Evolutionary conservation across 2,113 vertebrate genomes (phyloP), one percentile per base, ranked within the genome.

Genomic region (Ondatra zibethicus): DNA sequence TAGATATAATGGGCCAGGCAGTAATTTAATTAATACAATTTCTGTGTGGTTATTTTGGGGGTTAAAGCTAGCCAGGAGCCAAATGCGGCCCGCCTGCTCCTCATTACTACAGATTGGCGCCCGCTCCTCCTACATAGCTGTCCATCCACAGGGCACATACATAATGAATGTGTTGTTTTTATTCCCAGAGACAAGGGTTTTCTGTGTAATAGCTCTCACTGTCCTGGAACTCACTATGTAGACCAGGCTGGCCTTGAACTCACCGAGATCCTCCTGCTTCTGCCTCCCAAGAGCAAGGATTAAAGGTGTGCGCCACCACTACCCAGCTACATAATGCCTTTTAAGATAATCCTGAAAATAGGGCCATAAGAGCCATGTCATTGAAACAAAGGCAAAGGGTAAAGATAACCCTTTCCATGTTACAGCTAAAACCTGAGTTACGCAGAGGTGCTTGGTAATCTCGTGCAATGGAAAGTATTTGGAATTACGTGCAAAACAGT

Each of bases 381-480:
- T 27, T 68, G n/a, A 94, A 84, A 72, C 77, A 92, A 88, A 93
- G 19, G n/a, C 39, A 89, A 78, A 95, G 45, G 73, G 82, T 33
- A 36, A 91, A 96, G 39, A 23, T 47, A 61, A 84, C 42, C 45
- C 52, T 91, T 94, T 92, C 75, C 27, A 93, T 31, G 25, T 82
- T 63, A 91, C 65, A 81, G 52, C 58, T 73, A 84, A 94, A 82
- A 88, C 65, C 61, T 68, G 12, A 23, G 14, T 10, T 55, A 68
- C 17, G 45, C 42, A 88, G 17, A 91, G 91, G 52, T 55, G 68
- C 33, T 92, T 76, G 89, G 58, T 85, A 90, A 23, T 88, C 36
- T 95, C 82, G 88, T 31, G 47, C 19, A 55, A 39, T 29, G 21
- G 19, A 93, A 86, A 88, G 27, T 33, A 76, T 92, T 93, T 85